Evolutionary conservation across 1,140 invertebrate species (phyloP).

Genomic region (Tyrophagus putrescentiae): DNA sequence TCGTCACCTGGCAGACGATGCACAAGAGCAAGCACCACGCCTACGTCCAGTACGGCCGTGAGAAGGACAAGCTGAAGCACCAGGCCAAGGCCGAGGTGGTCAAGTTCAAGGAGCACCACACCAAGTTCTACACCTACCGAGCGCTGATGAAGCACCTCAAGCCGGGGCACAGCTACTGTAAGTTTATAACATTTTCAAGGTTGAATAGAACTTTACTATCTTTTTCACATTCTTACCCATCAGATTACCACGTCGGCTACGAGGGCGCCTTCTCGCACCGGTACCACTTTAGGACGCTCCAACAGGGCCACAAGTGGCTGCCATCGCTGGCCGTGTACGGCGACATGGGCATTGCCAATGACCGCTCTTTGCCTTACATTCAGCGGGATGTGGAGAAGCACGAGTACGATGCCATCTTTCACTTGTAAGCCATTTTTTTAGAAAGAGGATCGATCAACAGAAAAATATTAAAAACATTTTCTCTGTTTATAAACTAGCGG

Average conservation of each 20-base stretch:
- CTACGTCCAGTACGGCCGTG: slow-evolving; percentile 55
- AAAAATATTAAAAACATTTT: no score
- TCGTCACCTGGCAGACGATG: slow-evolving; percentile 74
- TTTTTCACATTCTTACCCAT: slow-evolving; percentile 8
- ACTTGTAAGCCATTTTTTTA: no score
- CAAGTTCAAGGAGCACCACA: slow-evolving; percentile 56
- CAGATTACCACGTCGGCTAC: slow-evolving; percentile 24
- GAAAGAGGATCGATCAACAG: no score
- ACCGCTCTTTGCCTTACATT: slow-evolving; percentile 55
- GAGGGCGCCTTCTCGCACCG: slow-evolving; percentile 20
- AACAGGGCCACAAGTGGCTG: slow-evolving; percentile 8
- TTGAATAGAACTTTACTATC: slow-evolving; percentile 25
- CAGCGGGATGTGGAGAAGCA: slow-evolving; percentile 71
- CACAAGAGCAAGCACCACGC: slow-evolving; percentile 49
- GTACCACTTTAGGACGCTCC: slow-evolving; percentile 23
- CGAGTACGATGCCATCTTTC: slow-evolving; percentile 40
- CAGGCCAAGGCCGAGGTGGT: slow-evolving; percentile 42
- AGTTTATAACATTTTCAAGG: no score
- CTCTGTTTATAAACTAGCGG: no score
- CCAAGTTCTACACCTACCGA: slow-evolving; percentile 63
- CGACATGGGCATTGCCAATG: slow-evolving; percentile 79
- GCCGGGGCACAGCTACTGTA: slow-evolving; percentile 48
- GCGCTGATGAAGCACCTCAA: slow-evolving; percentile 44
- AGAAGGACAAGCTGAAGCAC: slow-evolving; percentile 39
- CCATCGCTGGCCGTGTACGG: slow-evolving; percentile 61